Base-by-base conservation (phyloP, 1,140 invertebrate species). In the Laupala kohalensis region DNA sequence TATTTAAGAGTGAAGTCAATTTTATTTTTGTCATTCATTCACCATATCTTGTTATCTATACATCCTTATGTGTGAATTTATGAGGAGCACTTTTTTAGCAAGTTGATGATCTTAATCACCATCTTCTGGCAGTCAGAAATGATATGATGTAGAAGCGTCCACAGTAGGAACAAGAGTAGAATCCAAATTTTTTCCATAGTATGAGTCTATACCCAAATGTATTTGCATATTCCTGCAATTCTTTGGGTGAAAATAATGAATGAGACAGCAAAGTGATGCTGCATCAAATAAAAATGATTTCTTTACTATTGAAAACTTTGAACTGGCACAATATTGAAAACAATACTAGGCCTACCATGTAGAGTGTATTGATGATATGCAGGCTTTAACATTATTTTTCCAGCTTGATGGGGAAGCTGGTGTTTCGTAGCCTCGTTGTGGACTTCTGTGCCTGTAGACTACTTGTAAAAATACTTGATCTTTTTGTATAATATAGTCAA, bases 381-480 rank as follows among this genome's bases (percentile, higher is more conserved):
- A 71, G 64, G 70, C 64, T 71, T 71, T 37, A 13, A 71, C 27
- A 66, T 71, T 71, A 63, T 70, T 70, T 70, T 53, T 66, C 65
- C 64, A 71, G 70, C 70, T 71, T 66, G 25, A 65, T 71, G 25
- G 69, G 27, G 63, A 9, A 65, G 53, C 26, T 70, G 62, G 37
- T 70, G 24, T 37, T 37, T 25, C 19, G n/a, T 69, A 72, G 72
- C 67, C 72, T 72, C 25, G 26, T 27, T 72, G 72, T 71, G 23
- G 64, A 71, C 62, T 71, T 71, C 27, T 71, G 70, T 69, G 72
- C 72, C 72, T 69, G 53, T 64, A 72, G 72, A n/a, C 30, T 71
- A 53, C 37, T 53, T 53, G 37, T 66, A 66, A 24, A 27, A 13
- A 66, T 13, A 9, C 13, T 66, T 6, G 23, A 13, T 13, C 23